Evolutionary conservation across 2,888 invertebrate species (phyloP), one percentile per base, ranked within the genome.

Genomic region (Xestia rhomboidea): DNA sequence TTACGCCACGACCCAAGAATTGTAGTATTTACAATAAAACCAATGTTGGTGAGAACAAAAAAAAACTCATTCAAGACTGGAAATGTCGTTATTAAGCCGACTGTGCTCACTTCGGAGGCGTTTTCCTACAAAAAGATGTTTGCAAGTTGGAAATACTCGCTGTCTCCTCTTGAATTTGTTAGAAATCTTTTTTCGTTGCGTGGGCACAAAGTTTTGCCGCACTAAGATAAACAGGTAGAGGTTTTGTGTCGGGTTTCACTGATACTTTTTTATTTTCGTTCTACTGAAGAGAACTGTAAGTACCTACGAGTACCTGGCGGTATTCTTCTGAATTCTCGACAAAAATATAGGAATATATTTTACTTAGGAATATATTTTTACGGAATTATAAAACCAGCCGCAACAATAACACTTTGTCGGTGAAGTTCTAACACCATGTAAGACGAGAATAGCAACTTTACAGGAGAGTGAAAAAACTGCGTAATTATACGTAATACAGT

Each of bases 81-180:
- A 85, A 86, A 86, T 88, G 86, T 86, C 88, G 81, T 86, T 86
- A 86, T 87, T 87, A 86, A 88, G 86, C 78, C 77, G 85, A 49
- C 73, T 70, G 78, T 80, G 83, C 66, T 86, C 81, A 81, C 76
- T 77, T 83, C 81, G 75, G 66, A 78, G 77, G 77, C 74, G 77
- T 79, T 77, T 76, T 78, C 64, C 64, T 69, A 68, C 75, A 73
- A 88, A 87, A 86, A 86, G 76, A 86, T 75, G 81, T 87, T 86
- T 68, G 81, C 78, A 79, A 83, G 67, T 83, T 79, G 83, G 74
- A 77, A 85, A 87, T 76, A 71, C 74, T 76, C 75, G 76, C 67
- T 75, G 83, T 78, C 83, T 82, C 76, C 27, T 63, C 62, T 71
- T 80, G 76, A 83, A 78, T 87, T 76, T 83, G 84, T 86, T 82